Evolutionary conservation across 1,140 invertebrate species (phyloP), one percentile per base, ranked within the genome.

Genomic region (Diabrotica virgifera): DNA sequence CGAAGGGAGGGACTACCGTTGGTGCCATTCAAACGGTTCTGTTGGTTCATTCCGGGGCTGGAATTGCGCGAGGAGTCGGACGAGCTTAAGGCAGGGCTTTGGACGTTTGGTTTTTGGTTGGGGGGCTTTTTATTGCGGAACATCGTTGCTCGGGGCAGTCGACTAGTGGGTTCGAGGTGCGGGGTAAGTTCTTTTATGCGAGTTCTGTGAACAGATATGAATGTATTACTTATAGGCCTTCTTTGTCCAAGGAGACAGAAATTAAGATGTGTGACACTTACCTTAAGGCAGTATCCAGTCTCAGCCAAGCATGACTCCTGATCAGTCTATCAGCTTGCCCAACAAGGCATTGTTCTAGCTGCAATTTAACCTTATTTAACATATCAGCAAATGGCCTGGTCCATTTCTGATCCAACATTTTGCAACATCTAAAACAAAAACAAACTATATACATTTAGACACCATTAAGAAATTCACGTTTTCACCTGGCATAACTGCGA

Each of bases 51-150:
- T 0, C 86, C 87, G 9, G 88, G 88, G 74, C 87, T 88, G 0
- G 87, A 88, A 54, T 85, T 87, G 54, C 87, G 76, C 5, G 85
- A 86, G 0, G 87, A 88, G 74, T 84, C 85, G 40, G 79, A 87
- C 11, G 82, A 87, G 66, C 80, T 86, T 68, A 83, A 83, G 73
- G 81, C 82, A 74, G 63, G 76, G 69, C 58, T 78, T 57, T 61
- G 79, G 80, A 77, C 74, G 81, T 72, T 66, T 75, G 72, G 57
- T 77, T 70, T 71, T 75, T 76, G 63, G 0, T 51, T 63, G 13
- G 65, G 78, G 74, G 36, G 74, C 58, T 63, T 76, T 69, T 67
- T 77, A 78, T 55, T 76, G 80, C 65, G 62, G 79, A 68, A 69
- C 76, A 72, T 40, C 67, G 70, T 64, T 81, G 85, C 68, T 83